phyloP scores from a whole-genome alignment of 2,888 invertebrate species.

The Tipula vernalis region DNA sequence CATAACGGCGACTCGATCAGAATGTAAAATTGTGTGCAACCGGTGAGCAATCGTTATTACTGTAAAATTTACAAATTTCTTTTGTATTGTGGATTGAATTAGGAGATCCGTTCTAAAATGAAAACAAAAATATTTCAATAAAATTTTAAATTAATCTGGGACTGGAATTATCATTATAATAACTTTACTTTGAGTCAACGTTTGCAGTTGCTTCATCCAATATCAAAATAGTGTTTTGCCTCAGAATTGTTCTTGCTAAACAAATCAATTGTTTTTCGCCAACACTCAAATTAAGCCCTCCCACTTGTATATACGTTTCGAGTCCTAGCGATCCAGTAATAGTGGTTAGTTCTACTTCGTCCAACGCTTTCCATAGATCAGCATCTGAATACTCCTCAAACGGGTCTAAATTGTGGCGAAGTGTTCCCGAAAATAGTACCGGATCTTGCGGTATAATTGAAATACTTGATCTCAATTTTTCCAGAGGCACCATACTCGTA shows the following conservation, averaged over 20 bases:
- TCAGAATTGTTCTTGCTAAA: slow-evolving; percentile 65
- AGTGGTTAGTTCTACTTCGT: slow-evolving; percentile 44
- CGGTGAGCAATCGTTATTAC: slow-evolving; percentile 77
- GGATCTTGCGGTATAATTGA: slow-evolving; percentile 47
- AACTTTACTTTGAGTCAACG: slow-evolving; percentile 38
- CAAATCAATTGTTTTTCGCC: slow-evolving; percentile 73
- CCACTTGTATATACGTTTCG: slow-evolving; percentile 25
- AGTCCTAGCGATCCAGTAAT: slow-evolving; percentile 39
- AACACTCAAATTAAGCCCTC: slow-evolving; percentile 45
- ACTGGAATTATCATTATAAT: not conserved
- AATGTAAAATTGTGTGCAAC: slow-evolving; percentile 77
- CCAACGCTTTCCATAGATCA: slow-evolving; percentile 31
- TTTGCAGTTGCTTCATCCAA: slow-evolving; percentile 53
- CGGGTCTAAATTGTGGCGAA: slow-evolving; percentile 52
- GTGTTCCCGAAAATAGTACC: slow-evolving; percentile 43
- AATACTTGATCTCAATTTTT: slow-evolving; percentile 38
- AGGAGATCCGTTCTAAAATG: slow-evolving; percentile 48
- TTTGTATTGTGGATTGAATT: slow-evolving; percentile 64
- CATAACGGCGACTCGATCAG: slow-evolving; percentile 68
- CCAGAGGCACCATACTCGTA: slow-evolving; percentile 39
- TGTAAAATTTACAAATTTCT: slow-evolving; percentile 60
- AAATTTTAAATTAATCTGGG: not conserved
- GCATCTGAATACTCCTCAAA: slow-evolving; percentile 33
- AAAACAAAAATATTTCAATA: no score
- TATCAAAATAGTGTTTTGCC: slow-evolving; percentile 63